Conservation (phyloP, 2,888 invertebrate species). For the Steromphala cineraria region DNA sequence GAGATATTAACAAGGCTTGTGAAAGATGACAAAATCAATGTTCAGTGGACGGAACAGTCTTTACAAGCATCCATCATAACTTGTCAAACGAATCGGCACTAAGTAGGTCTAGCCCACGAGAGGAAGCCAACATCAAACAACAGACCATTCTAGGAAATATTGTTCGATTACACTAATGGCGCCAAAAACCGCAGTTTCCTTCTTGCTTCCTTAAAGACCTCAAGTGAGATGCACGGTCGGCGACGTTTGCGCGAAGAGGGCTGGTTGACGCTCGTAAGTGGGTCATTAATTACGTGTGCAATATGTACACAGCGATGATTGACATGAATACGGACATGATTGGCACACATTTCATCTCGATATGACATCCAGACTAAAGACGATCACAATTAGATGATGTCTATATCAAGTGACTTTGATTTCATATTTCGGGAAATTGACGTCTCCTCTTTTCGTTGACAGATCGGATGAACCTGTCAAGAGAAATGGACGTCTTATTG, state of each 20-base stretch:
- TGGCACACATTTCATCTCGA: neutral
- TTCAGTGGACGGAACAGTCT: neutral
- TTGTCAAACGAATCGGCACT: neutral
- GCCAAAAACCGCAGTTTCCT: slow-evolving; percentile 6
- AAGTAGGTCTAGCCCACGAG: neutral
- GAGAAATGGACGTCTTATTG: too few species aligned
- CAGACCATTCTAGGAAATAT: neutral
- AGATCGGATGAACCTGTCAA: neutral
- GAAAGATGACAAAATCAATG: neutral
- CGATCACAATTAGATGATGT: neutral
- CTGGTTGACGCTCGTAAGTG: neutral
- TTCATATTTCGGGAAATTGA: neutral
- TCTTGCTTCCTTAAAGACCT: neutral
- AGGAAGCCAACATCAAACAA: neutral
- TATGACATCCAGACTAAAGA: neutral
- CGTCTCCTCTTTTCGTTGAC: neutral
- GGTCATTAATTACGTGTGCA: slow-evolving; percentile 1
- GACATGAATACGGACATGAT: neutral
- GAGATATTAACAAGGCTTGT: neutral
- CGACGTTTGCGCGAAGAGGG: neutral
- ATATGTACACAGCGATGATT: neutral
- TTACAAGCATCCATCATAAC: neutral
- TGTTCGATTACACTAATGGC: neutral
- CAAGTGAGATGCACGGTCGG: neutral
- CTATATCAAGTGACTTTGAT: neutral